Percentiles rank a stretch among this genome's conserved stretches.
Evolutionary conservation across 1,140 invertebrate genomes (phyloP).

Genomic region (Diachasma alloeum): DNA sequence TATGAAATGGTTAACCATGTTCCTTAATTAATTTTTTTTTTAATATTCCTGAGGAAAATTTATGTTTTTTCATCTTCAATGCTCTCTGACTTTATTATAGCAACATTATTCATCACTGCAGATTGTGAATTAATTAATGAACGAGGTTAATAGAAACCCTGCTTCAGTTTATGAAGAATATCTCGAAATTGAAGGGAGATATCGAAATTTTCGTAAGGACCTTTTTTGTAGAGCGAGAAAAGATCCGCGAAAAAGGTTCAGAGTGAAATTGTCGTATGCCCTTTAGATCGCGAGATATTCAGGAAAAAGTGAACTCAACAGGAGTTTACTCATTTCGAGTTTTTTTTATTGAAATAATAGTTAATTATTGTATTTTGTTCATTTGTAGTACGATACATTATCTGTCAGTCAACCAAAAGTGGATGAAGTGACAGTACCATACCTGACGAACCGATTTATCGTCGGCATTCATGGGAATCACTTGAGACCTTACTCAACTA

Average conservation of each 20-base stretch:
- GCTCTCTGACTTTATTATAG: no score
- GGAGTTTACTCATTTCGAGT: no score
- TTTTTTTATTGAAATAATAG: not conserved
- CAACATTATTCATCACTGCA: no score
- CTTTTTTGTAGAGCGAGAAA: not conserved
- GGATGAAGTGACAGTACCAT: not conserved
- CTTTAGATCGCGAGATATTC: no score
- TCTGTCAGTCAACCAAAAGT: not conserved
- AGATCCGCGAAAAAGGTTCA: not conserved
- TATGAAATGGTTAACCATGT: not conserved
- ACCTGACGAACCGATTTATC: not conserved
- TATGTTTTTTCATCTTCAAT: no score
- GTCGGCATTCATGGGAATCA: not conserved
- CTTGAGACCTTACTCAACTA: not conserved
- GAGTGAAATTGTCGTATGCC: no score
- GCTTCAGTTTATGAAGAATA: no score
- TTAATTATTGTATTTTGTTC: not conserved
- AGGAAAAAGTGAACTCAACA: no score
- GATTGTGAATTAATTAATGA: no score
- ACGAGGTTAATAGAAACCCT: no score
- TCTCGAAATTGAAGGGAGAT: not conserved
- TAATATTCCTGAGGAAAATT: no score
- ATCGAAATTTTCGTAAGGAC: conserved; percentile 12
- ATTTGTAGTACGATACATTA: not conserved
- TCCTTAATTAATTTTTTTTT: no score